Percentiles rank a stretch among this genome's conserved stretches.
Conservation (phyloP, 1,140 invertebrate genomes). For the Scaptomyza hsui region DNA sequence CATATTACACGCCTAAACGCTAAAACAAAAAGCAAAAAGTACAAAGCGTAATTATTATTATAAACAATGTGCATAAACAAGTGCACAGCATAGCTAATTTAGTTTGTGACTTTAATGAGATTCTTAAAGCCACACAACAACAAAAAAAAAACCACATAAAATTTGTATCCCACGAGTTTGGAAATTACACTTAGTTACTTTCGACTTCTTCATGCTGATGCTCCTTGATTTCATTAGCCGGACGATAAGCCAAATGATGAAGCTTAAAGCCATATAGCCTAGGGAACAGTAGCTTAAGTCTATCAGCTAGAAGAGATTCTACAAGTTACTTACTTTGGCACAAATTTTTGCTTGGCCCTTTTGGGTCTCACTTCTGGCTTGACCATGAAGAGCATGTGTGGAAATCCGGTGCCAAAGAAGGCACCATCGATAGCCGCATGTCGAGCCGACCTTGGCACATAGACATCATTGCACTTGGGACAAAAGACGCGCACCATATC, state of each 20-base stretch:
- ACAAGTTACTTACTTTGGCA: constrained; percentile 94
- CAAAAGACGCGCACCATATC: constrained; percentile 99
- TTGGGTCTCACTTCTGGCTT: constrained; percentile 99
- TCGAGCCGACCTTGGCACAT: constrained; percentile 98
- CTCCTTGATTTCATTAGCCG: constrained; percentile 4
- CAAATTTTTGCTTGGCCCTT: constrained; percentile 97
- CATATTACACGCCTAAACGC: constrained; percentile 57
- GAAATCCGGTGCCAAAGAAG: constrained; percentile 99
- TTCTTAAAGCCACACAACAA: constrained; percentile 2
- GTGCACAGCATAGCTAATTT: constrained; percentile 57
- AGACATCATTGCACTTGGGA: constrained; percentile 99
- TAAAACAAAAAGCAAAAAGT: constrained; percentile 12
- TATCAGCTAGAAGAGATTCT: no score
- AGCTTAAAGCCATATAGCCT: constrained; percentile 69
- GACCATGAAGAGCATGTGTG: constrained; percentile 99
- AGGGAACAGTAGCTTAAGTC: no score
- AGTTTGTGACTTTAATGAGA: constrained; percentile 49
- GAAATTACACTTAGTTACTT: constrained; percentile 3
- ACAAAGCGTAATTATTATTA: constrained; percentile 48
- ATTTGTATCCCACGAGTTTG: constrained; percentile 23
- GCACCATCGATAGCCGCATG: constrained; percentile 99
- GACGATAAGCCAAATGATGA: constrained; percentile 43
- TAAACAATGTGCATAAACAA: constrained; percentile 45
- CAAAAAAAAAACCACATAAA: constrained; percentile 21
- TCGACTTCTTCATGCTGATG: constrained; percentile 18